phyloP scores from a whole-genome alignment of 2,888 invertebrate species.

The Drosophila mimetica region DNA sequence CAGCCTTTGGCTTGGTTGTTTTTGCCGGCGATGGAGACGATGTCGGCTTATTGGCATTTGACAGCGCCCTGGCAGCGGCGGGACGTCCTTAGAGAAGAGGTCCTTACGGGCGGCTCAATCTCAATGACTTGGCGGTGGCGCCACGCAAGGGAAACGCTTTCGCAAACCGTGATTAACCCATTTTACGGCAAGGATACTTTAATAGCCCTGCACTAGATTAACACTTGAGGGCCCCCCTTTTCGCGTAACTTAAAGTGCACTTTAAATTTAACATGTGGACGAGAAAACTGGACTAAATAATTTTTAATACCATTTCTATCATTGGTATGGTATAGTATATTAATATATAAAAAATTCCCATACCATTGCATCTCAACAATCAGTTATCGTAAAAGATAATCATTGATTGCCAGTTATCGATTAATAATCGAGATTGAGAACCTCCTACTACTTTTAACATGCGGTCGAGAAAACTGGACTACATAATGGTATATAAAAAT shows the following conservation, averaged over 20 bases:
- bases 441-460: too few relatives aligned
- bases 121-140: constrained; percentile 35
- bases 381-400: constrained; percentile 6
- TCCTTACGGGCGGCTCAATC: constrained; percentile 43
- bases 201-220: too few relatives aligned
- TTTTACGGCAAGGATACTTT: not conserved
- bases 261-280: too few relatives aligned
- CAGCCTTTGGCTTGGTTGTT: constrained; percentile 24
- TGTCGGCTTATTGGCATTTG: constrained; percentile 55
- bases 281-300: too few relatives aligned
- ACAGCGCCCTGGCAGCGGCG: constrained; percentile 43
- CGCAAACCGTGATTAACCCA: constrained; percentile 2
- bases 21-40: constrained; percentile 45
- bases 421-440: too few relatives aligned
- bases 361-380: not conserved
- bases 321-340: not conserved
- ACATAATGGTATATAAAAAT: too few relatives aligned
- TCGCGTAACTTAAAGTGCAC: too few relatives aligned
- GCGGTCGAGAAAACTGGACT: too few relatives aligned
- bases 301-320: too few relatives aligned
- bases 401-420: constrained; percentile 1
- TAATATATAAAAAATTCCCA: not conserved
- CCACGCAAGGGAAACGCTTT: constrained; percentile 31
- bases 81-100: constrained; percentile 49
- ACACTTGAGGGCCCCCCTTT: too few relatives aligned